phyloP scores from a whole-genome alignment of 2,113 vertebrate genomes.

The Neomonachus schauinslandi region DNA sequence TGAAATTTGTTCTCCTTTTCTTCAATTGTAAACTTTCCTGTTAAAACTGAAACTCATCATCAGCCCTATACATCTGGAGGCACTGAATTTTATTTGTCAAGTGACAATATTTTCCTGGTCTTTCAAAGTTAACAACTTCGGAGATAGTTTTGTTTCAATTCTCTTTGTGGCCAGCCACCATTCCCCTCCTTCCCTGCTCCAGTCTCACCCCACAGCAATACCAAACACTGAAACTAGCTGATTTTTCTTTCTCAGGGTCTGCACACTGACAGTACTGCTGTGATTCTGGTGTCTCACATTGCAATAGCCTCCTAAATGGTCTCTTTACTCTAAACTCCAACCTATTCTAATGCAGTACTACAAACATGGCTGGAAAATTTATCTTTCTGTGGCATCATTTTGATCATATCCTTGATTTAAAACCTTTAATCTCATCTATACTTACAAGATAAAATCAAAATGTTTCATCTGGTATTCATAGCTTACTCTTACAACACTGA shows the following conservation, averaged over 20 bases:
- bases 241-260: conserved; percentile 38
- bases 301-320: neutral
- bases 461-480: neutral
- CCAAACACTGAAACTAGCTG: neutral
- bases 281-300: conserved; percentile 26
- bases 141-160: neutral
- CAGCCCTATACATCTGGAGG: neutral
- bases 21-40: conserved; percentile 6
- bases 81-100: conserved; percentile 2
- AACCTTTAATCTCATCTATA: neutral
- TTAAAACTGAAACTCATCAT: conserved; percentile 32
- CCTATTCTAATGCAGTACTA: neutral
- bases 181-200: neutral
- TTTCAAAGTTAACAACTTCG: conserved; percentile 38
- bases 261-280: conserved; percentile 3
- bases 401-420: neutral
- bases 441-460: conserved; percentile 17
- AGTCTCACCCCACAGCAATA: neutral
- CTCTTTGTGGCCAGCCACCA: neutral
- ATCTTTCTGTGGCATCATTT: neutral
- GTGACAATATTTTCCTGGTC: neutral
- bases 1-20: neutral
- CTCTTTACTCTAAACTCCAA: neutral
- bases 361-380: neutral
- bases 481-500: neutral